phyloP scores from a whole-genome alignment of 1,140 invertebrate species.

The Drosophila sulfurigaster region DNA sequence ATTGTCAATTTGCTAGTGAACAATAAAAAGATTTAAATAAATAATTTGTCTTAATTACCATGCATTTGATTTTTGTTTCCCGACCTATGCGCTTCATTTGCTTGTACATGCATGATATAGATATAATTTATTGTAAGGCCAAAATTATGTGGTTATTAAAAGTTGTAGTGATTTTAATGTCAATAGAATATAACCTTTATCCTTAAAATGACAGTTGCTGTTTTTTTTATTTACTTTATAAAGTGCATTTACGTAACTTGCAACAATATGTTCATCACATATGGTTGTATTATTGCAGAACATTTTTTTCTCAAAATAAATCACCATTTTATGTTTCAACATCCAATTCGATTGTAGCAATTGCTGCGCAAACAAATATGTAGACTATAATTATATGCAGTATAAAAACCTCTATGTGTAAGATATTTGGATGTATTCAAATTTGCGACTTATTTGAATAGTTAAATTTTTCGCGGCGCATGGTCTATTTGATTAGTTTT shows the following conservation, averaged over 20 bases:
- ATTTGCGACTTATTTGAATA: no score
- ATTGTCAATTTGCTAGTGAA: no score
- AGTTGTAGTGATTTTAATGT: not conserved
- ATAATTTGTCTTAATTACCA: no score
- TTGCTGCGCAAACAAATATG: not conserved
- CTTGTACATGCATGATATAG: no score
- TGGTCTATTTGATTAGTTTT: no score
- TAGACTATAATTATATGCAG: not conserved
- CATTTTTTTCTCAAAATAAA: not conserved
- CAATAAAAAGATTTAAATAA: no score
- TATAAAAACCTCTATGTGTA: no score
- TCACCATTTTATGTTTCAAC: not conserved
- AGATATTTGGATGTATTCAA: no score
- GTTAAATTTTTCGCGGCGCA: no score
- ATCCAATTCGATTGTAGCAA: not conserved
- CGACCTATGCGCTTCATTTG: no score
- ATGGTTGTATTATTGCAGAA: not conserved
- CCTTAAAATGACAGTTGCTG: not conserved
- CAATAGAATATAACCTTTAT: not conserved
- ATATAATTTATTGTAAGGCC: no score
- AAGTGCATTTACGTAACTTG: conserved; percentile 5
- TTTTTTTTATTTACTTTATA: conserved; percentile 1
- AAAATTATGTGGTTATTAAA: not conserved
- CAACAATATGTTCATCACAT: not conserved
- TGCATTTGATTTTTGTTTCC: no score